Percentiles rank a stretch among this genome's conserved stretches.
Evolutionary conservation across 2,797 vertebrate species (phyloP).

Genomic region (Clarias platycephalus): DNA sequence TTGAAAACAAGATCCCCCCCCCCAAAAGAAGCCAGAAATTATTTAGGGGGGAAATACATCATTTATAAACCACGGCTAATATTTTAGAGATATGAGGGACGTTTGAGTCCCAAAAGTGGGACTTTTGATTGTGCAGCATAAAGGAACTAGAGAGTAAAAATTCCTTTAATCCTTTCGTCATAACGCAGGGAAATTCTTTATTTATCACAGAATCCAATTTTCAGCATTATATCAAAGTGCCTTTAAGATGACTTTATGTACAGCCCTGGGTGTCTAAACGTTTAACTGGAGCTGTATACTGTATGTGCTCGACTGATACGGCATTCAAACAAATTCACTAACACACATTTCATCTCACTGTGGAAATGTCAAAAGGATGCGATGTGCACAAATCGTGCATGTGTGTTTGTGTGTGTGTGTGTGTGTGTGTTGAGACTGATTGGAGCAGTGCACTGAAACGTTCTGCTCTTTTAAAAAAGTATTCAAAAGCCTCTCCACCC

Average conservation of each 20-base stretch:
- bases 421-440: conserved; percentile 7
- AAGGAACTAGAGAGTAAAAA: too few species aligned
- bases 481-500: background rate
- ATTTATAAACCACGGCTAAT: background rate
- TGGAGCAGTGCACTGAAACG: conserved; percentile 18
- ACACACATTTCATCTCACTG: background rate
- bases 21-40: background rate
- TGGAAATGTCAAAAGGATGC: conserved; percentile 9
- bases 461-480: background rate
- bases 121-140: too few species aligned
- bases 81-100: background rate
- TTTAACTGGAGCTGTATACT: background rate
- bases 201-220: background rate
- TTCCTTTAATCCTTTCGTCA: too few species aligned
- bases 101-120: too few species aligned
- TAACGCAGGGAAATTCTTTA: background rate
- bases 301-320: background rate
- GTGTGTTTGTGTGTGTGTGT: conserved; percentile 5
- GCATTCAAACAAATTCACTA: background rate
- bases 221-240: background rate
- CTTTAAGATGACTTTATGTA: background rate
- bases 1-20: background rate
- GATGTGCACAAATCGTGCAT: conserved; percentile 15
- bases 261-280: background rate
- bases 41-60: background rate